These are phyloP conservation scores for Desmophyllum pertusum DNA, from an alignment of 92 coral and sea anemone genomes.

Conservation along the genomic window DNA sequence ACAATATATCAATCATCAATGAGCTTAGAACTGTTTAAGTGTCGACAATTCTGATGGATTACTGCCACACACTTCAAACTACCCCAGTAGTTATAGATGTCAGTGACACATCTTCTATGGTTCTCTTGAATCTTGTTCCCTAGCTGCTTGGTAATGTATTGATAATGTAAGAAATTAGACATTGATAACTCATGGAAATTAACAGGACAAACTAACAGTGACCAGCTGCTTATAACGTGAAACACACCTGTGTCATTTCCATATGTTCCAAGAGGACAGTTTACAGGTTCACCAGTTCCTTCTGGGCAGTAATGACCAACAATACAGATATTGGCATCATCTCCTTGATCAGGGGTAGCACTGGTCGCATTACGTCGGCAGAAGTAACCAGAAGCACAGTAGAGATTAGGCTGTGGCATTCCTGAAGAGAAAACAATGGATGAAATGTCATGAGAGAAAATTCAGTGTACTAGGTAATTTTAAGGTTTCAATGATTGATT, in stretches of 20 bases:
- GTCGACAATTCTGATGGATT: not conserved
- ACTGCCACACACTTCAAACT: not conserved
- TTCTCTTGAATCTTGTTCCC: not conserved
- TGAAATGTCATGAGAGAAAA: not conserved
- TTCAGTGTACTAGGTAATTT: not conserved
- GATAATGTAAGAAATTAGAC: not conserved
- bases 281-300: slow-evolving; percentile 90
- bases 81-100: no score
- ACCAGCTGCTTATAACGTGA: not conserved
- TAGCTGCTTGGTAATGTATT: not conserved
- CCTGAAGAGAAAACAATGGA: slow-evolving; percentile 52
- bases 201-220: not conserved
- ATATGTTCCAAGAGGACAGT: slow-evolving; percentile 89
- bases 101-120: not conserved
- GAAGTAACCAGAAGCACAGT: slow-evolving; percentile 92
- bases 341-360: slow-evolving; percentile 88
- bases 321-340: slow-evolving; percentile 93
- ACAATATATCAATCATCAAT: not conserved
- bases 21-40: not conserved
- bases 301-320: slow-evolving; percentile 93
- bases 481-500: not conserved
- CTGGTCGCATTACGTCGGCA: slow-evolving; percentile 86
- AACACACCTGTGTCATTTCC: slow-evolving; percentile 89
- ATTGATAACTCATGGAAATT: not conserved
- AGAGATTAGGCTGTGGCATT: slow-evolving; percentile 67